A percentile compares a stretch with the other conserved stretches of the same genome.
Evolutionary conservation across 1,140 invertebrate species (phyloP).

Genomic region (Euschistus heros): DNA sequence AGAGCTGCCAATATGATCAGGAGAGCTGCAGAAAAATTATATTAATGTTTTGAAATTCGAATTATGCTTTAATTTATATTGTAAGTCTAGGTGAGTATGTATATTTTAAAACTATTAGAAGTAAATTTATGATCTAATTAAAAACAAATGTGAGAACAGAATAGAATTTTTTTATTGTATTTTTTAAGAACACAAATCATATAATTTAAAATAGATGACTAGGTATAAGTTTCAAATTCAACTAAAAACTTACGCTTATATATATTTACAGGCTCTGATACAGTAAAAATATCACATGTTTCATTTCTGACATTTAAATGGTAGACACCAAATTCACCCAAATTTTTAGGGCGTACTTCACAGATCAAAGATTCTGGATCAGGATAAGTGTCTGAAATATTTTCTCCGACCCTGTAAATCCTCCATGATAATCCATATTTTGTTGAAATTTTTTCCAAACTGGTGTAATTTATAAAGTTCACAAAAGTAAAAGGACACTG

Average conservation of each 20-base stretch:
- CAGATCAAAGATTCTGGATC: slow-evolving; percentile 38
- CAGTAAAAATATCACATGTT: slow-evolving; percentile 43
- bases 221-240: too few relatives aligned
- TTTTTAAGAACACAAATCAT: too few relatives aligned
- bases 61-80: too few relatives aligned
- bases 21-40: slow-evolving; percentile 24
- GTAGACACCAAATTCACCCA: slow-evolving; percentile 66
- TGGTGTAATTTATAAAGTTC: slow-evolving; percentile 16
- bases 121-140: background rate
- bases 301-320: slow-evolving; percentile 38
- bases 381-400: slow-evolving; percentile 1
- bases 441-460: slow-evolving; percentile 25
- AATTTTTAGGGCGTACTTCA: slow-evolving; percentile 41
- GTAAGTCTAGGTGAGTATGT: too few relatives aligned
- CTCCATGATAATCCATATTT: slow-evolving; percentile 27
- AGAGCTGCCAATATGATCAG: slow-evolving; percentile 11
- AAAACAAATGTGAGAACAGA: background rate
- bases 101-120: background rate
- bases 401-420: slow-evolving; percentile 18
- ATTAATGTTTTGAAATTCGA: background rate
- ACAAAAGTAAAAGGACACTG: slow-evolving; percentile 28
- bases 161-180: too few relatives aligned
- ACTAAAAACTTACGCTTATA: slow-evolving; percentile 51
- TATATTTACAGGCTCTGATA: slow-evolving; percentile 54
- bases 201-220: too few relatives aligned